Conservation (phyloP, 2,797 vertebrate genomes). For the Halcyon chelicuti region DNA sequence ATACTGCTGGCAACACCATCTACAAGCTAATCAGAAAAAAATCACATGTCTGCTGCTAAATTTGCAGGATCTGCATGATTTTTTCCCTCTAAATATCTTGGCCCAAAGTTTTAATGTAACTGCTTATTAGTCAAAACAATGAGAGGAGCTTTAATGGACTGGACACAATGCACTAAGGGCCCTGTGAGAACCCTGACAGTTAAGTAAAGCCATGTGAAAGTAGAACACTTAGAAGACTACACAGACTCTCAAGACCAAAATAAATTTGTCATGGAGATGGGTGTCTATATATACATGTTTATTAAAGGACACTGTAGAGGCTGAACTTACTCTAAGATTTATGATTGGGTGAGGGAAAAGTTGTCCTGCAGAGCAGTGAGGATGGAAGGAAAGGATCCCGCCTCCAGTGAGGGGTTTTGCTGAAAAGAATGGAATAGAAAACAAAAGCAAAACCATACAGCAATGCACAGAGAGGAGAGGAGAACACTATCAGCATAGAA, state of each 20-base stretch:
- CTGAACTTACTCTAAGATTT: not conserved
- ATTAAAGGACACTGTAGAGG: not conserved
- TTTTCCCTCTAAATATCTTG: not conserved
- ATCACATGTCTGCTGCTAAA: conserved; percentile 30
- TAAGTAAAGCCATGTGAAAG: conserved; percentile 20
- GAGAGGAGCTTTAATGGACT: not conserved
- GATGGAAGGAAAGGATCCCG: not conserved
- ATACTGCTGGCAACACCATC: not conserved
- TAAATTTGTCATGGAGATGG: not conserved
- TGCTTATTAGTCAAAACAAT: conserved; percentile 42
- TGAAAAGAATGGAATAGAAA: not conserved
- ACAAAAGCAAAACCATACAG: not conserved
- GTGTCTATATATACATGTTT: not conserved
- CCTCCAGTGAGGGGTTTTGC: not conserved
- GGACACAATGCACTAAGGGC: not conserved
- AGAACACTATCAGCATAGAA: not conserved
- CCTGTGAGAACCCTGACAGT: not conserved
- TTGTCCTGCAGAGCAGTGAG: not conserved
- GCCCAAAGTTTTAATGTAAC: not conserved
- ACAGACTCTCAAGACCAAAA: not conserved
- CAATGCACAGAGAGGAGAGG: not conserved
- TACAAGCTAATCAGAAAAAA: conserved; percentile 5
- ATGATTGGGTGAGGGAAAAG: not conserved
- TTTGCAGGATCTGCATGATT: not conserved
- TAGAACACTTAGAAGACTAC: not conserved